phyloP scores from a whole-genome alignment of 2,888 invertebrate genomes.

The Eristalis pertinax region DNA sequence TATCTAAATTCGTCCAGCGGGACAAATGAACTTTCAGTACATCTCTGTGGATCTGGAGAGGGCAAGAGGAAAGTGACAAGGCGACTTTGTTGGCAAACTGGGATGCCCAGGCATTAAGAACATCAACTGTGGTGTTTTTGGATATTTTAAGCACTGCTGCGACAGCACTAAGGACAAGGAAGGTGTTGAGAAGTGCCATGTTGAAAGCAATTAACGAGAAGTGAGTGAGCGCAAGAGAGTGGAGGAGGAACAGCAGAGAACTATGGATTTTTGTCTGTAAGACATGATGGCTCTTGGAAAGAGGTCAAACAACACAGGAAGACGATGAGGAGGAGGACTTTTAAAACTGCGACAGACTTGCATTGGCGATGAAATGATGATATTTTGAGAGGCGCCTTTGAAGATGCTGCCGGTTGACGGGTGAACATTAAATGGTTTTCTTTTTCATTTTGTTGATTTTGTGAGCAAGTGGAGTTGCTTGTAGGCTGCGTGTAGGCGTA shows the following conservation, averaged over 20 bases:
- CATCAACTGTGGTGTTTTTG: neutral
- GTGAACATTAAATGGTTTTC: neutral
- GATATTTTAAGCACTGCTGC: neutral
- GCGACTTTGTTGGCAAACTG: neutral
- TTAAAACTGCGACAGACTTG: neutral
- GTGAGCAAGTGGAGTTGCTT: neutral
- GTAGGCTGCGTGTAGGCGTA: neutral
- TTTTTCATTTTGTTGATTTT: neutral
- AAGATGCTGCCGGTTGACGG: neutral
- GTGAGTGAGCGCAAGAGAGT: neutral
- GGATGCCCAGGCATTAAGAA: neutral
- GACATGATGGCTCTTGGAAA: neutral
- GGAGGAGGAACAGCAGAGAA: neutral
- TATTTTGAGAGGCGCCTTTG: neutral
- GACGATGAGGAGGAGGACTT: neutral
- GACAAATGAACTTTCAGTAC: neutral
- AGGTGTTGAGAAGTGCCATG: neutral
- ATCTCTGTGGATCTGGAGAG: neutral
- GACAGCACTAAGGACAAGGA: neutral
- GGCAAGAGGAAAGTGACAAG: neutral
- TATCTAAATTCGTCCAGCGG: constrained; percentile 19
- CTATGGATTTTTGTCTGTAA: neutral
- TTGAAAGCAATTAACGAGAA: neutral
- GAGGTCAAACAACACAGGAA: neutral
- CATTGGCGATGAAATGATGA: neutral